Conservation (phyloP, 2,797 vertebrate genomes). For the Florisuga fusca region DNA sequence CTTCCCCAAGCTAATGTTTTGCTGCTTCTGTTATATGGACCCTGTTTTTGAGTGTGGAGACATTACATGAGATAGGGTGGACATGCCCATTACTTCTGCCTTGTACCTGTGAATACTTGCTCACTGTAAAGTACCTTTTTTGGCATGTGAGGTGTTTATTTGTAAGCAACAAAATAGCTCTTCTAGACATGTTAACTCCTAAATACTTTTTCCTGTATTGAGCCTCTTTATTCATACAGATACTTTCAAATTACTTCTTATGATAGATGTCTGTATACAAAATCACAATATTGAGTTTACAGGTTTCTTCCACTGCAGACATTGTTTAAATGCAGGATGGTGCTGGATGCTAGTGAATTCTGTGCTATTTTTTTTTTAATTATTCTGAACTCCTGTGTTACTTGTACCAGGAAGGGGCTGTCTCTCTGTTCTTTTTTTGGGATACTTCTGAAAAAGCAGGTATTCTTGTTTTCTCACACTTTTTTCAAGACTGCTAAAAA, state of each 20-base stretch:
- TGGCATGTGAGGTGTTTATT: background rate
- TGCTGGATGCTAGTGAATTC: background rate
- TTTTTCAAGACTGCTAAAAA: constrained; percentile 5
- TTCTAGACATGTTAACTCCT: background rate
- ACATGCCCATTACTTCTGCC: background rate
- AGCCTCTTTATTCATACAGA: background rate
- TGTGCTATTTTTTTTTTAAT: background rate
- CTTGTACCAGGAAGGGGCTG: background rate
- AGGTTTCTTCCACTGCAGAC: background rate
- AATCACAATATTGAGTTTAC: background rate
- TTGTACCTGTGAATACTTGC: background rate
- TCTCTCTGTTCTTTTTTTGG: constrained; percentile 6
- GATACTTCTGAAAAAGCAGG: background rate
- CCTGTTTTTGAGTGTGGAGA: background rate
- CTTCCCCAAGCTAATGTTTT: background rate
- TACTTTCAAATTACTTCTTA: background rate
- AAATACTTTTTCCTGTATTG: background rate
- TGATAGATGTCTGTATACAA: background rate
- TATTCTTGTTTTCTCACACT: background rate
- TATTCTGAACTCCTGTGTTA: background rate
- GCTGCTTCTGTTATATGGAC: background rate
- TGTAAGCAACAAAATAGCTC: background rate
- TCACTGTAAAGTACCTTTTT: background rate
- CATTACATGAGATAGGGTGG: background rate
- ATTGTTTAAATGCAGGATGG: background rate